Evolutionary conservation across 23 tunicate genomes (phyloP).

Genomic region (Halocynthia roretzi): DNA sequence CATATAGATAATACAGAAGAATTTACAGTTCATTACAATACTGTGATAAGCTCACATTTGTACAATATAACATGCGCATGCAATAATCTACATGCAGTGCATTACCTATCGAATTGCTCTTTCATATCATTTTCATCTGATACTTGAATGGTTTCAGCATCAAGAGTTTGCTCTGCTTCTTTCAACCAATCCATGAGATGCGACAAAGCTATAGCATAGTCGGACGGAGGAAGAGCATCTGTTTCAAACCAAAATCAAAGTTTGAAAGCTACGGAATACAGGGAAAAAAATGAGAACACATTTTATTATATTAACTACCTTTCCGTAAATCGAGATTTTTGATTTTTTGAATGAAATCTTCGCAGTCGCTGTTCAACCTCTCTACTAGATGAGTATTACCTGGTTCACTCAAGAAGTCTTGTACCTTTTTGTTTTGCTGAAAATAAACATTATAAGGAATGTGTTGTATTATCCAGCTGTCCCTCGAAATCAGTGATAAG

Average conservation of each 20-base stretch:
- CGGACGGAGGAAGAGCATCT: slow-evolving; percentile 6
- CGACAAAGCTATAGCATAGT: slow-evolving; percentile 5
- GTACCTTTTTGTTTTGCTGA: slow-evolving; percentile 17
- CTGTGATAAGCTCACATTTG: no score
- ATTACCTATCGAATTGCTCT: slow-evolving; percentile 14
- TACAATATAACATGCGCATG: no score
- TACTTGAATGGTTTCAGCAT: slow-evolving; percentile 21
- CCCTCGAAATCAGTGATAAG: no score
- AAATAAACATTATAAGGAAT: background rate
- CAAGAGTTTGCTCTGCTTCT: slow-evolving; percentile 21
- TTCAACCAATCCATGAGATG: slow-evolving; percentile 12
- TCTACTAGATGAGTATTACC: background rate
- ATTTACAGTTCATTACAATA: no score
- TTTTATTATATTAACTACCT: background rate
- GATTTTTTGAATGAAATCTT: slow-evolving; percentile 6
- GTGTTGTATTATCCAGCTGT: background rate
- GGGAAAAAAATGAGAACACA: background rate
- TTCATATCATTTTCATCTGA: slow-evolving; percentile 20
- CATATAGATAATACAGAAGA: no score
- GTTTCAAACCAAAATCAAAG: no score
- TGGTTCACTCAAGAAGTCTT: slow-evolving; percentile 1
- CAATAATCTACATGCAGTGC: no score
- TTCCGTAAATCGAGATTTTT: background rate
- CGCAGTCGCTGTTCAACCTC: background rate
- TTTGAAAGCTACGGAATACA: no score